Conservation (phyloP, 1,140 invertebrate species). For the Scaptodrosophila lebanonensis region DNA sequence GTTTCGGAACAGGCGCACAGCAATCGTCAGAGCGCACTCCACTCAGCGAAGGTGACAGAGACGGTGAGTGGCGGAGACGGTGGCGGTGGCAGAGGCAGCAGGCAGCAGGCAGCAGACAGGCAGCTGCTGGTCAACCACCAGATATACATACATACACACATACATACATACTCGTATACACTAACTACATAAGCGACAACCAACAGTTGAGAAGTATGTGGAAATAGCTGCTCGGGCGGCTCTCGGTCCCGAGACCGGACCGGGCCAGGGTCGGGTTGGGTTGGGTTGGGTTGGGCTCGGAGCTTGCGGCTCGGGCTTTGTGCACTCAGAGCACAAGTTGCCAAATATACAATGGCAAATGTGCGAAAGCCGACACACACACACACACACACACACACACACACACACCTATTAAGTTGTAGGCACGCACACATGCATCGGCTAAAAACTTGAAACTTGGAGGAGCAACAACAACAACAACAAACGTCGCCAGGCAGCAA, state of each 20-base stretch:
- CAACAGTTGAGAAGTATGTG: too few relatives aligned
- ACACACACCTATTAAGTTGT: constrained; percentile 10
- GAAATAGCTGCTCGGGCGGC: too few relatives aligned
- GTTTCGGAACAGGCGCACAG: constrained; percentile 70
- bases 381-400: not conserved
- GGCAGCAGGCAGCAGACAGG: not conserved
- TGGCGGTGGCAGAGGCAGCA: not conserved
- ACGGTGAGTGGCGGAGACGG: not conserved
- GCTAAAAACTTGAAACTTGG: not conserved
- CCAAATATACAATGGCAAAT: constrained; percentile 62
- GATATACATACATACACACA: too few relatives aligned
- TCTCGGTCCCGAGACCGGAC: too few relatives aligned
- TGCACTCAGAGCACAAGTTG: constrained; percentile 49
- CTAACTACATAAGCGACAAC: too few relatives aligned
- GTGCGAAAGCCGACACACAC: constrained; percentile 33
- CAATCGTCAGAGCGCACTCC: constrained; percentile 46
- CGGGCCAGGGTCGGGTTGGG: constrained; percentile 16
- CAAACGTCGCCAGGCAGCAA: not conserved
- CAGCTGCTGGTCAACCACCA: not conserved
- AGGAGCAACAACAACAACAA: not conserved
- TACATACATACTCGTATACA: too few relatives aligned
- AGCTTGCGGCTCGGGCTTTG: constrained; percentile 24
- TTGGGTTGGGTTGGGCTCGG: constrained; percentile 24
- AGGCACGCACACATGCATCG: constrained; percentile 9
- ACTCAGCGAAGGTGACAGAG: constrained; percentile 33